Conservation (phyloP, 2,797 vertebrate genomes). For the Paratrypauchen microcephalus region DNA sequence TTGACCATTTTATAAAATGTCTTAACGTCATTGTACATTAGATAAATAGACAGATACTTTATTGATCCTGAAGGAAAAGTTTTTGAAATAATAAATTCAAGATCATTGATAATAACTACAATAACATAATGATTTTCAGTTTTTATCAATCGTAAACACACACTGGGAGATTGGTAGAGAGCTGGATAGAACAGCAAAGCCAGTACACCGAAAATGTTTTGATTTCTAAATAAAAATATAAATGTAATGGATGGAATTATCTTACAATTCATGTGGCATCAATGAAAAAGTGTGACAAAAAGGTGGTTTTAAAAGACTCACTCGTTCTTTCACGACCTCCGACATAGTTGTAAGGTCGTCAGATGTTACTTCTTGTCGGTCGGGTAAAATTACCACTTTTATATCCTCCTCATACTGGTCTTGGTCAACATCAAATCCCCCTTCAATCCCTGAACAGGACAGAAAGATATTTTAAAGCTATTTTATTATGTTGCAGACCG, state of each 20-base stretch:
- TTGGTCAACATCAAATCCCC: conserved; percentile 96
- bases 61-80: too few species aligned
- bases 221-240: background rate
- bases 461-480: conserved; percentile 20
- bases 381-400: conserved; percentile 94
- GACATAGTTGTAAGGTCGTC: conserved; percentile 87
- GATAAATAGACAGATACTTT: too few species aligned
- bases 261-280: too few species aligned
- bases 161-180: too few species aligned
- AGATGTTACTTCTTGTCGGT: conserved; percentile 90
- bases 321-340: conserved; percentile 93
- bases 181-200: background rate
- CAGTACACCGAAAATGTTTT: background rate
- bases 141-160: too few species aligned
- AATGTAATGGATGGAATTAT: background rate
- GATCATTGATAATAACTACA: background rate
- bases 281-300: background rate
- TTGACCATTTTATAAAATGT: background rate
- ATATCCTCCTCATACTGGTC: conserved; percentile 93
- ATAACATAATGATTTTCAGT: background rate
- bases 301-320: conserved; percentile 60
- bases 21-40: background rate
- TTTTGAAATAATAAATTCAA: too few species aligned
- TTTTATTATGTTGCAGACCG: background rate
- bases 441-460: conserved; percentile 85